A percentile compares a stretch with the other conserved stretches of the same genome.
Evolutionary conservation across 2,888 invertebrate genomes (phyloP).

Genomic region (Troides helena): DNA sequence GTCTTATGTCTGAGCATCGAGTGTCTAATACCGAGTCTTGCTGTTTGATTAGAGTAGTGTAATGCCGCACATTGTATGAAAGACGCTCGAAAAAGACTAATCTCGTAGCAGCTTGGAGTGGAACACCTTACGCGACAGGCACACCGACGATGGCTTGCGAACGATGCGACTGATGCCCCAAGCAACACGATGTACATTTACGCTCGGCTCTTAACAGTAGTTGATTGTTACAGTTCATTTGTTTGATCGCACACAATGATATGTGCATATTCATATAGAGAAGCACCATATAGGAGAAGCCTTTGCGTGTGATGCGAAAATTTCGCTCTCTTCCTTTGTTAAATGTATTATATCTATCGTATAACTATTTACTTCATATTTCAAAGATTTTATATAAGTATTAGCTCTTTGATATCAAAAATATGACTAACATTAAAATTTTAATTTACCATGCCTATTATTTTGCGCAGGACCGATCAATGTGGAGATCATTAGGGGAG

Average conservation of each 20-base stretch:
- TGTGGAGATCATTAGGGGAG: too few species aligned
- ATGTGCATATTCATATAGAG: conserved; percentile 64
- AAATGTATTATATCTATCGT: neutral
- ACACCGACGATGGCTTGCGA: conserved; percentile 65
- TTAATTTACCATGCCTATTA: too few species aligned
- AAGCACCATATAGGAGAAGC: conserved; percentile 60
- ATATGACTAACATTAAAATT: too few species aligned
- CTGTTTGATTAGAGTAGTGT: conserved; percentile 77
- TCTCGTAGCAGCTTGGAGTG: conserved; percentile 70
- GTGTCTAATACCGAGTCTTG: conserved; percentile 73
- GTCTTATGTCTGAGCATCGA: conserved; percentile 71
- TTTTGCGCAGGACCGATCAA: too few species aligned
- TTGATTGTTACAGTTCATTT: conserved; percentile 61
- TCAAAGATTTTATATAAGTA: too few species aligned
- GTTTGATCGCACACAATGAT: conserved; percentile 47
- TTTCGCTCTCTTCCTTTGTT: neutral
- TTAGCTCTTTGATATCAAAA: too few species aligned
- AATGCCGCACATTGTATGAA: conserved; percentile 68
- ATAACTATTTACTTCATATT: too few species aligned
- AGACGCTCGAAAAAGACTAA: conserved; percentile 64
- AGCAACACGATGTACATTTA: conserved; percentile 72
- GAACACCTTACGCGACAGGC: conserved; percentile 77
- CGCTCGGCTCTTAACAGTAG: conserved; percentile 64
- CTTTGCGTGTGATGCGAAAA: conserved; percentile 55
- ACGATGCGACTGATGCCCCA: conserved; percentile 52